These are phyloP conservation scores for Drosophila formosana DNA, from an alignment of 2,888 invertebrate species.

Conservation along the genomic window DNA sequence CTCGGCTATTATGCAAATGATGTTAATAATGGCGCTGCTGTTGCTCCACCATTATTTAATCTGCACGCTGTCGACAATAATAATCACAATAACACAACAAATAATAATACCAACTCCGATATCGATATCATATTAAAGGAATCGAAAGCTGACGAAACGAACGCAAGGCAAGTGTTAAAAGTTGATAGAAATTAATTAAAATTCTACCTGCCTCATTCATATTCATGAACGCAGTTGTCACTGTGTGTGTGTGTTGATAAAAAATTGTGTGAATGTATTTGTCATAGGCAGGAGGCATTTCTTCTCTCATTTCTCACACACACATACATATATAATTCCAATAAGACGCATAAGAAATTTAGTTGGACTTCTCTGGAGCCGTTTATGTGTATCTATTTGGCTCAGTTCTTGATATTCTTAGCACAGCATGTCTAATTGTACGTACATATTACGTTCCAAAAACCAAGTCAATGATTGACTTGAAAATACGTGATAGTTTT, in stretches of 20 bases:
- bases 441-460: background rate
- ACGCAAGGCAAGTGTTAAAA: conserved; percentile 52
- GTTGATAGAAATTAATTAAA: background rate
- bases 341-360: background rate
- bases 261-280: conserved; percentile 10
- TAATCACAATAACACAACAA: background rate
- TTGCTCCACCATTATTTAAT: conserved; percentile 27
- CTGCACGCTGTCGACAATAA: conserved; percentile 32
- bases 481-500: background rate
- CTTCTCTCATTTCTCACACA: conserved; percentile 1
- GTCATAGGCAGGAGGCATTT: conserved; percentile 7
- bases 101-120: conserved; percentile 28
- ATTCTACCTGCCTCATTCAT: background rate
- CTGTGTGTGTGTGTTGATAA: conserved; percentile 1
- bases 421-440: background rate
- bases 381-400: background rate
- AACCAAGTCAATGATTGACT: background rate
- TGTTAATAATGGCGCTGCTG: conserved; percentile 23
- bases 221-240: background rate
- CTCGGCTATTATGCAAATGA: conserved; percentile 33
- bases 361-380: background rate
- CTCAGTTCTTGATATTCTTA: background rate
- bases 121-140: conserved; percentile 17
- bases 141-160: conserved; percentile 12
- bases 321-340: background rate